Conservation (phyloP, 2,888 invertebrate species). For the Conomelus anceps region DNA sequence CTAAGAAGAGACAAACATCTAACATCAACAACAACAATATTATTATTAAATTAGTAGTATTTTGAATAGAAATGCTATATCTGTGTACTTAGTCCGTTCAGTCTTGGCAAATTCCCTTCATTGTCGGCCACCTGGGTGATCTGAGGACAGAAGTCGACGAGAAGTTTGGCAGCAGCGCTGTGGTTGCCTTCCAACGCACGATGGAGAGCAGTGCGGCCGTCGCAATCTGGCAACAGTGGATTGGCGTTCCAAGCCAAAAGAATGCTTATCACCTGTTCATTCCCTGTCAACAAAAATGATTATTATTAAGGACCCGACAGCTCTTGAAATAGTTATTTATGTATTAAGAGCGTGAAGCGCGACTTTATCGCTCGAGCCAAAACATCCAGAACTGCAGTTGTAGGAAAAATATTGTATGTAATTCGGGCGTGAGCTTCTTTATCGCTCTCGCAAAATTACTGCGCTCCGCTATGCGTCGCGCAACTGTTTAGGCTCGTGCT, state of each 20-base stretch:
- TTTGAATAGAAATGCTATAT: not conserved
- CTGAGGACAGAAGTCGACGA: constrained; percentile 20
- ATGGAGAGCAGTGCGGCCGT: constrained; percentile 75
- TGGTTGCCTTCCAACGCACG: constrained; percentile 46
- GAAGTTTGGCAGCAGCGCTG: constrained; percentile 14
- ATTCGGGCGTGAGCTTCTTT: too few species aligned
- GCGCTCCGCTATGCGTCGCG: too few species aligned
- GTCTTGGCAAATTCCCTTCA: constrained; percentile 19
- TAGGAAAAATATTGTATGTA: too few species aligned
- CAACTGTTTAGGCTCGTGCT: too few species aligned
- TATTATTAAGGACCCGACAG: constrained; percentile 26
- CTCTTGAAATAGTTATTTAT: too few species aligned
- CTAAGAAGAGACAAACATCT: not conserved
- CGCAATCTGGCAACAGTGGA: constrained; percentile 58
- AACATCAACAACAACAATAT: not conserved
- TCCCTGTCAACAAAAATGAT: constrained; percentile 47
- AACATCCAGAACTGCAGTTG: too few species aligned
- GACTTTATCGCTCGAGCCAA: too few species aligned
- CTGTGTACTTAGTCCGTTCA: too few species aligned
- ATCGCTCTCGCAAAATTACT: too few species aligned
- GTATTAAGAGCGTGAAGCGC: too few species aligned
- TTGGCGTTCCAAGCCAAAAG: constrained; percentile 59
- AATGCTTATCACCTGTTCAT: constrained; percentile 56
- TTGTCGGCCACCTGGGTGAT: constrained; percentile 19
- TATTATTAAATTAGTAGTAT: not conserved